phyloP scores from a whole-genome alignment of 1,140 invertebrate species.

The Pseudomyrmex flavicornis region DNA sequence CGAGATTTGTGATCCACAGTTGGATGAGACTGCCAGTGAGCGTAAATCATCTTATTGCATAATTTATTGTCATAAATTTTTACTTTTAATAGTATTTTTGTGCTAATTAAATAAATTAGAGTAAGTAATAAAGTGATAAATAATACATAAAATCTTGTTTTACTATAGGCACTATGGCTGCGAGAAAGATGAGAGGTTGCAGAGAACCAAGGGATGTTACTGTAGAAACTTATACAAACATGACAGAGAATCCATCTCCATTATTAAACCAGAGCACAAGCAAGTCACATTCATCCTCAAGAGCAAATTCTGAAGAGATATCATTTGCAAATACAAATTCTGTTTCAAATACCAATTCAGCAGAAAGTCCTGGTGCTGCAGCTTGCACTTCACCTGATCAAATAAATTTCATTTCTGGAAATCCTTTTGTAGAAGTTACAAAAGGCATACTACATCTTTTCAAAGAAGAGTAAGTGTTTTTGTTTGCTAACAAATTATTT shows the following conservation, averaged over 20 bases:
- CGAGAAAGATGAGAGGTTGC: constrained; percentile 86
- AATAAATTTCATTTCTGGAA: constrained; percentile 97
- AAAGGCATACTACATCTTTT: constrained; percentile 98
- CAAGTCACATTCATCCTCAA: constrained; percentile 77
- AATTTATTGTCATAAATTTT: no score
- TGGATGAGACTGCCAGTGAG: constrained; percentile 79
- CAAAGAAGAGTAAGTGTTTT: constrained; percentile 93
- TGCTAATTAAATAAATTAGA: no score
- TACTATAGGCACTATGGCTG: constrained; percentile 75
- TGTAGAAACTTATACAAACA: constrained; percentile 88
- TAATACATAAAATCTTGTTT: no score
- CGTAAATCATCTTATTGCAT: constrained; percentile 2
- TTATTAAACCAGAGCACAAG: constrained; percentile 76
- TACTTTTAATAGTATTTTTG: no score
- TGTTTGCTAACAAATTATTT: constrained; percentile 1
- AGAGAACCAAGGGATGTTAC: constrained; percentile 87
- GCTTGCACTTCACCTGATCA: constrained; percentile 85
- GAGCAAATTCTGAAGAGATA: constrained; percentile 83
- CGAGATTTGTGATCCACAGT: constrained; percentile 84
- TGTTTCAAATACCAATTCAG: constrained; percentile 72
- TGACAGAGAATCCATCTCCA: constrained; percentile 81
- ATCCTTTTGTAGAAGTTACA: constrained; percentile 98
- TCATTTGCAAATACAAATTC: constrained; percentile 82
- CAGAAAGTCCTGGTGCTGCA: constrained; percentile 62
- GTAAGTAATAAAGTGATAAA: no score